These are phyloP conservation scores for Drosophila histrio DNA, from an alignment of 2,888 invertebrate genomes.

Conservation along the genomic window DNA sequence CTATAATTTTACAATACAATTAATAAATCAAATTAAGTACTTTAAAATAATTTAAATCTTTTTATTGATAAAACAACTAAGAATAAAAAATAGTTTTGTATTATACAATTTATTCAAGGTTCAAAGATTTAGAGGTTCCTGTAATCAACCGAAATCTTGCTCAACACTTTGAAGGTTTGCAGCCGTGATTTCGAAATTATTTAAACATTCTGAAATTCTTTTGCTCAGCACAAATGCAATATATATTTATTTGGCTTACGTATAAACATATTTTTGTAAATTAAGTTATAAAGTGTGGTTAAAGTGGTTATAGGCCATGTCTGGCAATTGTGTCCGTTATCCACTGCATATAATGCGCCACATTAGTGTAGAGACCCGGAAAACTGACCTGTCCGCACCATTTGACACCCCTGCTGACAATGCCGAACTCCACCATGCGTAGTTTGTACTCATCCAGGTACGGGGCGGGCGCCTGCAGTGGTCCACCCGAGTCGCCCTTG, in stretches of 20 bases:
- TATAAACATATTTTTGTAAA: not conserved
- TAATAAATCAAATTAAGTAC: too few relatives aligned
- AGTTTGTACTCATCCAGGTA: constrained; percentile 52
- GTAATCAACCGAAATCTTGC: too few relatives aligned
- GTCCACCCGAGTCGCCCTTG: constrained; percentile 81
- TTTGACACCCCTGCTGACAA: constrained; percentile 87
- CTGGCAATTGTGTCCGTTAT: constrained; percentile 81
- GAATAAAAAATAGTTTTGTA: too few relatives aligned
- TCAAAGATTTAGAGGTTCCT: too few relatives aligned
- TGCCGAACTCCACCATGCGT: constrained; percentile 84
- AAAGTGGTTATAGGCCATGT: constrained; percentile 39
- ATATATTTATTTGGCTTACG: not conserved
- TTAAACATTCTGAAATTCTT: not conserved
- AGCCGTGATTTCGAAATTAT: too few relatives aligned
- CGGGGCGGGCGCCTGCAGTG: constrained; percentile 64
- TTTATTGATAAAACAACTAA: too few relatives aligned
- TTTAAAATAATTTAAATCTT: too few relatives aligned
- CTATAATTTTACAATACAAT: too few relatives aligned
- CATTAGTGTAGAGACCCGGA: constrained; percentile 86
- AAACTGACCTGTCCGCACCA: constrained; percentile 85
- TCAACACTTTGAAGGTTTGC: too few relatives aligned
- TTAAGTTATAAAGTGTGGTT: not conserved
- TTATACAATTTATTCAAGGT: too few relatives aligned
- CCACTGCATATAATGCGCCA: constrained; percentile 85
- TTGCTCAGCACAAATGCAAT: not conserved